A percentile compares a stretch with the other conserved stretches of the same genome.
Conservation (phyloP, 2,113 vertebrate species). For the Bufo gargarizans region DNA sequence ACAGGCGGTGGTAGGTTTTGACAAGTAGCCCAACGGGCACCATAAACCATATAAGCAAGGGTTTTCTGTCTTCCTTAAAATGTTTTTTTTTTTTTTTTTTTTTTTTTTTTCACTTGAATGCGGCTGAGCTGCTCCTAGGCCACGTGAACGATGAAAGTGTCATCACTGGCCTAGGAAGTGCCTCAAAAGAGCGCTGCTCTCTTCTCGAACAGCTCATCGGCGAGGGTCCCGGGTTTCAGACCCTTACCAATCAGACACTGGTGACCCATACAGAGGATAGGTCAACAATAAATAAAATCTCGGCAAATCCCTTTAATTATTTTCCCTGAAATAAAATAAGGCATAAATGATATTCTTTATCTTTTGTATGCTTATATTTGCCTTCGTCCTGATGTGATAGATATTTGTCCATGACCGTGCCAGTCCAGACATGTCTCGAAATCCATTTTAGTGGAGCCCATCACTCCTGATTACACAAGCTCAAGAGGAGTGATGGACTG, state of each 20-base stretch:
- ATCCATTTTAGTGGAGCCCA: conserved; percentile 38
- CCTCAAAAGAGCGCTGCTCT: too few relatives aligned
- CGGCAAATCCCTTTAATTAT: too few relatives aligned
- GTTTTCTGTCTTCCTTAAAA: background rate
- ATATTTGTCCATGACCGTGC: conserved; percentile 8
- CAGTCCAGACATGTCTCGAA: conserved; percentile 36
- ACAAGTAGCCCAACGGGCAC: background rate
- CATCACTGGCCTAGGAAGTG: too few relatives aligned
- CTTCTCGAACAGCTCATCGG: too few relatives aligned
- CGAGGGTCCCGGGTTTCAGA: too few relatives aligned
- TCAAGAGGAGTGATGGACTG: conserved; percentile 30
- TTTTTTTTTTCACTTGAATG: too few relatives aligned
- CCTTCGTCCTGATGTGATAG: background rate
- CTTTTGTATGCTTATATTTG: background rate
- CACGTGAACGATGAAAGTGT: too few relatives aligned
- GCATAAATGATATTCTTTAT: background rate
- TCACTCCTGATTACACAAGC: conserved; percentile 42
- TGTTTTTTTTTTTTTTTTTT: too few relatives aligned
- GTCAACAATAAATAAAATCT: too few relatives aligned
- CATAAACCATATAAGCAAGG: background rate
- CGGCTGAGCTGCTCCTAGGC: too few relatives aligned
- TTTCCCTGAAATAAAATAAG: background rate
- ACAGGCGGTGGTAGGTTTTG: background rate
- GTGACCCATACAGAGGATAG: too few relatives aligned
- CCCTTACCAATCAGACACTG: too few relatives aligned